phyloP scores from a whole-genome alignment of 2,113 vertebrate species.

The Struthio camelus region DNA sequence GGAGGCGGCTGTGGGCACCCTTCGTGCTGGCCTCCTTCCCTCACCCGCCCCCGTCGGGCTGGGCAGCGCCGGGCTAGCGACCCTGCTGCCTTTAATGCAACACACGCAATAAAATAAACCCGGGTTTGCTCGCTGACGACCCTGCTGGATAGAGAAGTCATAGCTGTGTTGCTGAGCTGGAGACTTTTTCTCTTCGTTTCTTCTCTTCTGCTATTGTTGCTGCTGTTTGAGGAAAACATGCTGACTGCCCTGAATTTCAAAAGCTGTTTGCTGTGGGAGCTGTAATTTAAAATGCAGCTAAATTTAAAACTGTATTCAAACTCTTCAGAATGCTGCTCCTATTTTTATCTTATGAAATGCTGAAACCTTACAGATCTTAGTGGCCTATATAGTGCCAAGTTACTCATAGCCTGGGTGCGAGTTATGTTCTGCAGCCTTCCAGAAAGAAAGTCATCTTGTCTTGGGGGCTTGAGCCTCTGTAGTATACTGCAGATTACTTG shows the following conservation, averaged over 20 bases:
- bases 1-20: background rate
- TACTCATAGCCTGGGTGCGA: background rate
- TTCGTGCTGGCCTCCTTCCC: accelerated
- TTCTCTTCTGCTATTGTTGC: slow-evolving; percentile 61
- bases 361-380: slow-evolving; percentile 20
- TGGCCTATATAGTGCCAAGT: slow-evolving; percentile 28
- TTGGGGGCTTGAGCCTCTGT: background rate
- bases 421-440: slow-evolving; percentile 1
- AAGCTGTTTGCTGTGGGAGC: slow-evolving; percentile 59
- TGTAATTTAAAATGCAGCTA: slow-evolving; percentile 62
- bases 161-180: slow-evolving; percentile 73
- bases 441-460: background rate
- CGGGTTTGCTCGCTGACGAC: no score
- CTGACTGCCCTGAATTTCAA: slow-evolving; percentile 73
- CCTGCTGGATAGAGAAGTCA: background rate
- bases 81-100: accelerated
- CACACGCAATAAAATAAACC: no score
- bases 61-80: accelerated
- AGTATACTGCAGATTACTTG: background rate
- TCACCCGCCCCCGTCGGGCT: accelerated
- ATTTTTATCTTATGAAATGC: slow-evolving; percentile 9
- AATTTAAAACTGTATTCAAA: slow-evolving; percentile 62
- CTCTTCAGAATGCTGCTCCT: slow-evolving; percentile 10
- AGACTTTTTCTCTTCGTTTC: slow-evolving; percentile 70
- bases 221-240: slow-evolving; percentile 64